Evolutionary conservation across 2,888 invertebrate species (phyloP).

Genomic region (Dicyrtomina minuta): DNA sequence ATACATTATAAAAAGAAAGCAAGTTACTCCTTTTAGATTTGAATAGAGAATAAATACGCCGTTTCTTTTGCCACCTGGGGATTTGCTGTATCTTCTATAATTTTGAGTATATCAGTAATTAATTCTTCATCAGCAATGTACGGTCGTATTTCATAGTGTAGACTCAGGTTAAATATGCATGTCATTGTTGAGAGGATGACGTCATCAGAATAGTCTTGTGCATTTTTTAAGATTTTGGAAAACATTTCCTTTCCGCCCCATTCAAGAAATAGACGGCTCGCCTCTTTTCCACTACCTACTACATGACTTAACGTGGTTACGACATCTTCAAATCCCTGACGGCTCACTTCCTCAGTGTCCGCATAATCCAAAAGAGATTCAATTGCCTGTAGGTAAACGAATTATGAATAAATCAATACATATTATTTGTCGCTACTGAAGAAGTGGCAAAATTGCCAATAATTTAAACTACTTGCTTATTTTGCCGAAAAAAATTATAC

Average conservation of each 20-base stretch:
- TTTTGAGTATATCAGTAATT: constrained; percentile 29
- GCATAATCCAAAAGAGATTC: constrained; percentile 15
- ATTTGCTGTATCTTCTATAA: constrained; percentile 31
- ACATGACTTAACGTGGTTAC: constrained; percentile 37
- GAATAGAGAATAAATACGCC: neutral
- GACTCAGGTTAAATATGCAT: constrained; percentile 35
- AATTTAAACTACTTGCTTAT: neutral
- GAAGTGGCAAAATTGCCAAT: no score
- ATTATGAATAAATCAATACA: neutral
- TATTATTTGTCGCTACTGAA: no score
- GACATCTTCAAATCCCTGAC: constrained; percentile 37
- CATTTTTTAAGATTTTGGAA: constrained; percentile 34
- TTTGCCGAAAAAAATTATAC: no score
- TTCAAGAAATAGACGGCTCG: constrained; percentile 40
- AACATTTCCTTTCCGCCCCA: constrained; percentile 33
- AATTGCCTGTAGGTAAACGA: constrained; percentile 19
- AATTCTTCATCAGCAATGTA: constrained; percentile 35
- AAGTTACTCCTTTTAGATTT: neutral
- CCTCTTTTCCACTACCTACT: constrained; percentile 36
- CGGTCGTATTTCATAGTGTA: constrained; percentile 25
- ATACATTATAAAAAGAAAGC: no score
- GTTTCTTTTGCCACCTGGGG: constrained; percentile 36
- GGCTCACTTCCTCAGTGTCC: constrained; percentile 24
- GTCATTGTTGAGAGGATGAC: constrained; percentile 39
- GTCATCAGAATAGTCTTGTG: constrained; percentile 38